phyloP scores from a whole-genome alignment of 2,797 vertebrate species.

The Mormyrus hasselquistii region DNA sequence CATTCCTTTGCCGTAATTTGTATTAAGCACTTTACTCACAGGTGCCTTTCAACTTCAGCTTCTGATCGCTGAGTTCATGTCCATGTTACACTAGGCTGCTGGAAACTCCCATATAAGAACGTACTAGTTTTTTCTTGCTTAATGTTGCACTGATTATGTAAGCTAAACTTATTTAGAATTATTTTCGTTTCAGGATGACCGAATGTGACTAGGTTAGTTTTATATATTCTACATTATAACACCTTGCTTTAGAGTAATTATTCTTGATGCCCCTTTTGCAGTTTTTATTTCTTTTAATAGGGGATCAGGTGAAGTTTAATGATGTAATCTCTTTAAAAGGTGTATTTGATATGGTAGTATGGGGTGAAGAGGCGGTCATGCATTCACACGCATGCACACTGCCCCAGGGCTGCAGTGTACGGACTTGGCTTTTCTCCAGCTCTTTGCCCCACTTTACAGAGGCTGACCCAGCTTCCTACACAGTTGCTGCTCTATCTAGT shows the following conservation, averaged over 20 bases:
- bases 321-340: conserved; percentile 9
- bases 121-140: background rate
- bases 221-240: background rate
- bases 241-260: background rate
- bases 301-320: background rate
- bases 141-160: background rate
- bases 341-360: background rate
- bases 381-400: background rate
- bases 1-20: background rate
- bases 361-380: background rate
- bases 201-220: background rate
- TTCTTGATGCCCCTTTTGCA: background rate
- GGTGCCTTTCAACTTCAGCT: background rate
- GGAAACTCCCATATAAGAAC: background rate
- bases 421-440: background rate
- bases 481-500: background rate
- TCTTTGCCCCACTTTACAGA: conserved; percentile 16
- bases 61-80: background rate
- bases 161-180: background rate
- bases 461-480: conserved; percentile 9
- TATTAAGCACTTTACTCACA: background rate
- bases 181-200: background rate
- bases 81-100: background rate
- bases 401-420: background rate
- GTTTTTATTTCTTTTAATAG: background rate